Evolutionary conservation across 2,113 vertebrate genomes (phyloP).

Genomic region (Vulpes ferrilata): DNA sequence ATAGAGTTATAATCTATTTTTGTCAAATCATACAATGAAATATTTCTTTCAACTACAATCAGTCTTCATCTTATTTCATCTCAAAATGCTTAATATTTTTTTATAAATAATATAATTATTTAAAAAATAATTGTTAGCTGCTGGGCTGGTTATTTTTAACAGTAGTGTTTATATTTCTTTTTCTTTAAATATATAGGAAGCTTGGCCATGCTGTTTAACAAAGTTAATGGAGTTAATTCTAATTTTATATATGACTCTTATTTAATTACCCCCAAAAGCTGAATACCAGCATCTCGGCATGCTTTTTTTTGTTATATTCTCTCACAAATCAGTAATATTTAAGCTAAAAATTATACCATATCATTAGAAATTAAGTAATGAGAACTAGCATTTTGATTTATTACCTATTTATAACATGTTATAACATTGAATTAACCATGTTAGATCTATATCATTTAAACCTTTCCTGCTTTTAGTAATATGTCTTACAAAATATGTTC

Average conservation of each 20-base stretch:
- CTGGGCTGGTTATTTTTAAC: constrained; percentile 17
- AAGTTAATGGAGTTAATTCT: not conserved
- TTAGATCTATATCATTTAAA: constrained; percentile 37
- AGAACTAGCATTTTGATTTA: constrained; percentile 51
- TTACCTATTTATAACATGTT: constrained; percentile 33
- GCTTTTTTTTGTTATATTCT: not conserved
- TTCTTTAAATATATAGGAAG: constrained; percentile 17
- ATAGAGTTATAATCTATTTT: not conserved
- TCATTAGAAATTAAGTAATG: constrained; percentile 56
- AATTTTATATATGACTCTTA: constrained; percentile 22
- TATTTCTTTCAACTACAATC: not conserved
- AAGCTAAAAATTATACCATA: not conserved
- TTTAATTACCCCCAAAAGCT: constrained; percentile 20
- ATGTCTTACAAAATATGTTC: constrained; percentile 47
- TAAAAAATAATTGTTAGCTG: not conserved
- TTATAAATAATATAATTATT: not conserved
- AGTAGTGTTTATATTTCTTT: constrained; percentile 29
- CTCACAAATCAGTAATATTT: constrained; percentile 39
- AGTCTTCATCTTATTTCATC: not conserved
- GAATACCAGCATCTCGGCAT: not conserved
- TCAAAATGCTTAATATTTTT: constrained; percentile 43
- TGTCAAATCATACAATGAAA: constrained; percentile 19
- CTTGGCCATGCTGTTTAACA: not conserved
- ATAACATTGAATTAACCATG: constrained; percentile 59
- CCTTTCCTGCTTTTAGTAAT: constrained; percentile 41